phyloP scores from a whole-genome alignment of 1,140 invertebrate genomes.

The Oryctes rhinoceros region DNA sequence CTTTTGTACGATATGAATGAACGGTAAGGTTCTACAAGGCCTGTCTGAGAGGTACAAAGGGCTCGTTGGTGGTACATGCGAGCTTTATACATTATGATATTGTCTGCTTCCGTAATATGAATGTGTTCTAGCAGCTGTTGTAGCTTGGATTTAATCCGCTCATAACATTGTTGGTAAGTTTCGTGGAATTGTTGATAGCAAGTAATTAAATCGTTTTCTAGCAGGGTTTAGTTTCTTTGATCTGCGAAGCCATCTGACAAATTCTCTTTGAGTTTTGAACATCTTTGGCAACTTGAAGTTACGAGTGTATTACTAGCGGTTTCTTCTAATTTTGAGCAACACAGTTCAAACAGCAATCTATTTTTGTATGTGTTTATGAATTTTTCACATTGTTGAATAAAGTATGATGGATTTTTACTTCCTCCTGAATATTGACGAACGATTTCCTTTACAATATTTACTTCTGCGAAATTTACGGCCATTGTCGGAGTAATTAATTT shows the following conservation, averaged over 20 bases:
- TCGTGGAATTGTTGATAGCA: conserved; percentile 28
- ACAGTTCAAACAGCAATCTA: not conserved
- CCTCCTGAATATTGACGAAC: too few species aligned
- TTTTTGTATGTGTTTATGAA: conserved; percentile 30
- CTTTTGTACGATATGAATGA: conserved; percentile 31
- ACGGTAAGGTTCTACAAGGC: conserved; percentile 35
- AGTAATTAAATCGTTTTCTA: conserved; percentile 36
- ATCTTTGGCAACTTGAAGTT: not conserved
- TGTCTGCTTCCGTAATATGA: not conserved
- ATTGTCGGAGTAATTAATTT: too few species aligned
- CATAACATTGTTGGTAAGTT: not conserved
- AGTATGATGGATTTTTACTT: conserved; percentile 38
- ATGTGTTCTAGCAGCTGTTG: not conserved
- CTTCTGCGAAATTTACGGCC: too few species aligned
- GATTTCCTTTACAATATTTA: too few species aligned
- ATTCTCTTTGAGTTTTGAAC: not conserved
- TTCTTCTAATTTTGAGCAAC: not conserved
- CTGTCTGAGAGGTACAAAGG: conserved; percentile 1
- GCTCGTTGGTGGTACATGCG: not conserved
- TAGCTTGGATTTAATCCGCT: not conserved
- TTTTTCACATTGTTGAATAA: conserved; percentile 38
- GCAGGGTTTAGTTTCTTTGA: conserved; percentile 28
- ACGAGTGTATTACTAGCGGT: too few species aligned
- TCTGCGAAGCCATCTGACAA: conserved; percentile 10
- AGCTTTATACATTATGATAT: not conserved